Evolutionary conservation across 2,888 invertebrate genomes (phyloP).

Genomic region (Caenorhabditis imperialis): DNA sequence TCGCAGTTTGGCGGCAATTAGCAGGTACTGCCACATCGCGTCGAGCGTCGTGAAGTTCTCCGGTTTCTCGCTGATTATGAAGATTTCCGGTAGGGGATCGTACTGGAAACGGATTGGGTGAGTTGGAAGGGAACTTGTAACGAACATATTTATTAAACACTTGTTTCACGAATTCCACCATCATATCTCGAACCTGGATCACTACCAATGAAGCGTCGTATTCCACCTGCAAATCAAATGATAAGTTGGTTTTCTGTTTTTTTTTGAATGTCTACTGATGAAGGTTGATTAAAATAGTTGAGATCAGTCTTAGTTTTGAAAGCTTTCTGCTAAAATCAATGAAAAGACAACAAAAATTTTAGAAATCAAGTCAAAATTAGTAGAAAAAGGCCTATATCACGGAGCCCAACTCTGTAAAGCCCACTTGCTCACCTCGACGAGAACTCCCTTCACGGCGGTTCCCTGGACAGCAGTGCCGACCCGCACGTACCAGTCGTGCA

Average conservation of each 20-base stretch:
- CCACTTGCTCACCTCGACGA: slow-evolving; percentile 58
- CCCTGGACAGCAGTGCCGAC: slow-evolving; percentile 69
- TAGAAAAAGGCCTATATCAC: no score
- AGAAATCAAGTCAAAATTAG: no score
- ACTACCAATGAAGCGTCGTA: slow-evolving; percentile 65
- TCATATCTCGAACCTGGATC: slow-evolving; percentile 55
- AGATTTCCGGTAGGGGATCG: slow-evolving; percentile 52
- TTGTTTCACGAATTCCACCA: slow-evolving; percentile 62
- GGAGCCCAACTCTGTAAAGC: no score
- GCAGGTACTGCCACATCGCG: slow-evolving; percentile 71
- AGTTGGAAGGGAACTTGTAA: background rate
- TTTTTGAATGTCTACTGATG: no score
- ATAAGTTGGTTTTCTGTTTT: no score
- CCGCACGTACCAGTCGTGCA: slow-evolving; percentile 68
- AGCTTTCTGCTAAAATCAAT: no score
- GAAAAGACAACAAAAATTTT: no score
- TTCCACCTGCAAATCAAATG: slow-evolving; percentile 64
- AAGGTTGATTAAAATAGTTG: no score
- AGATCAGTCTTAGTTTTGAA: no score
- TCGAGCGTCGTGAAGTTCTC: slow-evolving; percentile 69
- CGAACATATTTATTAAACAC: slow-evolving; percentile 63
- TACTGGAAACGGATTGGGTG: slow-evolving; percentile 7
- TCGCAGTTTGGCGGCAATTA: slow-evolving; percentile 59
- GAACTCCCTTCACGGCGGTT: slow-evolving; percentile 65
- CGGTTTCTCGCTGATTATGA: slow-evolving; percentile 52